Conservation (phyloP, 1,140 invertebrate genomes). For the Medauroidea extradentata region DNA sequence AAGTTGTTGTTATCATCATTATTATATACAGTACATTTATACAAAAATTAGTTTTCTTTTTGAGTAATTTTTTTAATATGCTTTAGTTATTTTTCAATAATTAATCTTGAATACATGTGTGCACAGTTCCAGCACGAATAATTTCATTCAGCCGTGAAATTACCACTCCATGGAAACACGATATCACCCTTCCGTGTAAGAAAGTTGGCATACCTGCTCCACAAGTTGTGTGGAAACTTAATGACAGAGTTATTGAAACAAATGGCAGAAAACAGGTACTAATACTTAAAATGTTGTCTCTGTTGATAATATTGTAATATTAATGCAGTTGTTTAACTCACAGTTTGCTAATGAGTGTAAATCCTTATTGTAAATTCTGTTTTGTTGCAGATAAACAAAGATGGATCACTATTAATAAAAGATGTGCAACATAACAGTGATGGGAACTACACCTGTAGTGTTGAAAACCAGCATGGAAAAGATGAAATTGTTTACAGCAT, state of each 20-base stretch:
- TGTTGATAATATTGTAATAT: not conserved
- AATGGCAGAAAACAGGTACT: slow-evolving; percentile 29
- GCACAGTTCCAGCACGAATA: slow-evolving; percentile 70
- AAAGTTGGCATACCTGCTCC: slow-evolving; percentile 73
- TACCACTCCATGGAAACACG: slow-evolving; percentile 79
- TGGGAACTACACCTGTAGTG: slow-evolving; percentile 87
- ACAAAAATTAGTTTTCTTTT: too few relatives aligned
- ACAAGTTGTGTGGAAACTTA: slow-evolving; percentile 61
- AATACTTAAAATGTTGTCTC: not conserved
- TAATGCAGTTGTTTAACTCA: too few relatives aligned
- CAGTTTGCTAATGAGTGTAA: too few relatives aligned
- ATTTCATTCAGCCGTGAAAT: slow-evolving; percentile 74
- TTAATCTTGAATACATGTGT: not conserved
- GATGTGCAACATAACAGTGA: slow-evolving; percentile 71
- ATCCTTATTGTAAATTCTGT: not conserved
- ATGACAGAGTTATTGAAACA: slow-evolving; percentile 24
- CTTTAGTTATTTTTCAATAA: too few relatives aligned
- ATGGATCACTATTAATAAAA: slow-evolving; percentile 60
- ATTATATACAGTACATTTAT: too few relatives aligned
- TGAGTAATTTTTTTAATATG: too few relatives aligned
- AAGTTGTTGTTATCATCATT: too few relatives aligned
- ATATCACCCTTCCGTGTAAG: slow-evolving; percentile 71
- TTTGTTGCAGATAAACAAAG: slow-evolving; percentile 30
- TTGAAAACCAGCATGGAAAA: slow-evolving; percentile 76
- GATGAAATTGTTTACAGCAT: slow-evolving; percentile 77